phyloP scores from a whole-genome alignment of 2,888 invertebrate species.

The Lagria hirta region DNA sequence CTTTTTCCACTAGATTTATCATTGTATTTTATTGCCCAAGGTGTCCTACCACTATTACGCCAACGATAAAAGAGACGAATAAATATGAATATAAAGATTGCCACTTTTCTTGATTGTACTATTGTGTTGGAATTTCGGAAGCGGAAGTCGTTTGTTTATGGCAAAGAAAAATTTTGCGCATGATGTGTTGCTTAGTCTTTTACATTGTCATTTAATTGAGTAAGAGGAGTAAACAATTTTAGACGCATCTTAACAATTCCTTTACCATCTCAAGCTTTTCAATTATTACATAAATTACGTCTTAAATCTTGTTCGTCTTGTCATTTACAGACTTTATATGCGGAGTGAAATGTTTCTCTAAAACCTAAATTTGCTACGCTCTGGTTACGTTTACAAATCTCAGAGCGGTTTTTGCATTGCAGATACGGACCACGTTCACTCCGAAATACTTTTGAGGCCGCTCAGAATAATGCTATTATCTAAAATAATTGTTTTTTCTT shows the following conservation, averaged over 20 bases:
- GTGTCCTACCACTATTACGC: conserved; percentile 7
- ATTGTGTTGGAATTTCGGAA: conserved; percentile 5
- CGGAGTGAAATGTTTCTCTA: conserved; percentile 11
- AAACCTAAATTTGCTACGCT: conserved; percentile 14
- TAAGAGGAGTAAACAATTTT: conserved; percentile 16
- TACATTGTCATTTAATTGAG: conserved; percentile 5
- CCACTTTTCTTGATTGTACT: conserved; percentile 18
- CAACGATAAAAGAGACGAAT: conserved; percentile 4
- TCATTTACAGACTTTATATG: conserved; percentile 22
- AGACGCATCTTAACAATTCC: conserved; percentile 15
- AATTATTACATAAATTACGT: conserved; percentile 20
- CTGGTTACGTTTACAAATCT: conserved; percentile 16
- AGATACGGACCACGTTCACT: too few species aligned
- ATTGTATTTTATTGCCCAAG: conserved; percentile 14
- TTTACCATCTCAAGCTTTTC: conserved; percentile 17
- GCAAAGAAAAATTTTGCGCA: conserved; percentile 5
- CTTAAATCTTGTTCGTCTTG: conserved; percentile 17
- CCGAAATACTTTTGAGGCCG: too few species aligned
- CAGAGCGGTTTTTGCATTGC: conserved; percentile 7
- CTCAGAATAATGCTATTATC: too few species aligned
- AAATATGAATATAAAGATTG: conserved; percentile 18
- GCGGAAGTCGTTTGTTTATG: conserved; percentile 14
- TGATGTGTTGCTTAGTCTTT: not conserved
- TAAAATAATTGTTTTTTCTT: too few species aligned
- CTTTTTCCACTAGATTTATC: conserved; percentile 22